A percentile compares a stretch with the other conserved stretches of the same genome.
phyloP scores from a whole-genome alignment of 2,113 vertebrate genomes.

The Caloenas nicobarica region DNA sequence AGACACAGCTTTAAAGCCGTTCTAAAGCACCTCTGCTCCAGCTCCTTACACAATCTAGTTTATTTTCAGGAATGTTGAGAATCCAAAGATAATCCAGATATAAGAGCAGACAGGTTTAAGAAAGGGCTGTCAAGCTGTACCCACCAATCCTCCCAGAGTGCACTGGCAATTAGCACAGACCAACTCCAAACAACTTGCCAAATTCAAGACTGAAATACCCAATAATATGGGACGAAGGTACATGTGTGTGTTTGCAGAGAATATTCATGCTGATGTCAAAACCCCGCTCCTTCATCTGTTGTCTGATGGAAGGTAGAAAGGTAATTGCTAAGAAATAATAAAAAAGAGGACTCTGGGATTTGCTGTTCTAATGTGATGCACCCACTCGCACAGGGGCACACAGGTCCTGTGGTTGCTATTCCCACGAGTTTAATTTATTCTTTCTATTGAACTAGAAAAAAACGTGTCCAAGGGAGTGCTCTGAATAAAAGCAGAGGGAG shows the following conservation, averaged over 20 bases:
- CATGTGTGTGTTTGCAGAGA: background rate
- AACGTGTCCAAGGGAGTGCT: accelerated
- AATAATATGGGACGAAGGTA: background rate
- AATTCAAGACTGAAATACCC: background rate
- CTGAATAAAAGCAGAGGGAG: background rate
- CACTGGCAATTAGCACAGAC: background rate
- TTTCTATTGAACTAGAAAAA: background rate
- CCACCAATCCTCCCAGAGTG: background rate
- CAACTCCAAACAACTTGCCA: background rate
- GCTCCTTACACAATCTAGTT: background rate
- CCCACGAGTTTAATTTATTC: background rate
- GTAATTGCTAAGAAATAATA: background rate
- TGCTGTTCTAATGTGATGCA: background rate
- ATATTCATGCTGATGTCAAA: background rate
- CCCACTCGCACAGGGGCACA: background rate
- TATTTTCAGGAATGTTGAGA: background rate
- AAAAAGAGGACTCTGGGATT: background rate
- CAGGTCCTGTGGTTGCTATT: background rate
- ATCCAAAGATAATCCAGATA: background rate
- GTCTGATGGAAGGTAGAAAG: background rate
- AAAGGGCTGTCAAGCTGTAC: background rate
- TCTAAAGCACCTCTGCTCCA: background rate
- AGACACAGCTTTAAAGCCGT: background rate
- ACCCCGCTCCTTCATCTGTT: background rate
- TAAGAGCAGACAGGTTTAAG: background rate